These are phyloP conservation scores for Phalangium opilio DNA, from an alignment of 2,888 invertebrate genomes.

Conservation along the genomic window DNA sequence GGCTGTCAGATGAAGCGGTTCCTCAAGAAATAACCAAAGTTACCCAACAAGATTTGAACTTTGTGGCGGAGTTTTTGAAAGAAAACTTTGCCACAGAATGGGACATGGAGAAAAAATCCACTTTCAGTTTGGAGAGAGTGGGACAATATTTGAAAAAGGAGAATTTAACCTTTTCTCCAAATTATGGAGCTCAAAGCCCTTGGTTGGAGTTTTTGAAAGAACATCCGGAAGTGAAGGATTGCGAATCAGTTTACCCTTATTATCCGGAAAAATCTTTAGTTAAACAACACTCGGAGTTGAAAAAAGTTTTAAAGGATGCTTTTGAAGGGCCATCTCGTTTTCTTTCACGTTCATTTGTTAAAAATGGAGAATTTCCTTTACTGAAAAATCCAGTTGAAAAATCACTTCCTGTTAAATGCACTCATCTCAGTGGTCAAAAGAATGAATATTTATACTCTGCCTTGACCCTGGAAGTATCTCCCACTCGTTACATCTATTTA, in stretches of 20 bases:
- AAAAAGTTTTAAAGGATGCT: slow-evolving; percentile 46
- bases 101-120: slow-evolving; percentile 28
- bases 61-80: slow-evolving; percentile 69
- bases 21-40: slow-evolving; percentile 48
- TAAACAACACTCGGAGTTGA: slow-evolving; percentile 59
- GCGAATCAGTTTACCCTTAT: slow-evolving; percentile 51
- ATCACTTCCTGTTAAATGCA: slow-evolving; percentile 1
- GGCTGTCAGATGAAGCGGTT: slow-evolving; percentile 65
- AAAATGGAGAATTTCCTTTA: not conserved
- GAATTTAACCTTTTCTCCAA: slow-evolving; percentile 47
- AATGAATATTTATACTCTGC: slow-evolving; percentile 11
- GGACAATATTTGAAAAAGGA: slow-evolving; percentile 78
- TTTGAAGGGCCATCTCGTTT: slow-evolving; percentile 37
- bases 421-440: slow-evolving; percentile 5
- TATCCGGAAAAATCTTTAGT: slow-evolving; percentile 59
- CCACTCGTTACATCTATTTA: slow-evolving; percentile 8
- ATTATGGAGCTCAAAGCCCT: slow-evolving; percentile 44
- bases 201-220: slow-evolving; percentile 52
- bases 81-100: slow-evolving; percentile 18
- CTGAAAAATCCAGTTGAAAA: not conserved
- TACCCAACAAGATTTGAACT: slow-evolving; percentile 75
- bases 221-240: slow-evolving; percentile 45
- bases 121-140: slow-evolving; percentile 71
- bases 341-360: slow-evolving; percentile 5
- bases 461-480: slow-evolving; percentile 6